Base-by-base conservation (phyloP, 1,140 invertebrate species). In the Macrosteles quadrilineatus region DNA sequence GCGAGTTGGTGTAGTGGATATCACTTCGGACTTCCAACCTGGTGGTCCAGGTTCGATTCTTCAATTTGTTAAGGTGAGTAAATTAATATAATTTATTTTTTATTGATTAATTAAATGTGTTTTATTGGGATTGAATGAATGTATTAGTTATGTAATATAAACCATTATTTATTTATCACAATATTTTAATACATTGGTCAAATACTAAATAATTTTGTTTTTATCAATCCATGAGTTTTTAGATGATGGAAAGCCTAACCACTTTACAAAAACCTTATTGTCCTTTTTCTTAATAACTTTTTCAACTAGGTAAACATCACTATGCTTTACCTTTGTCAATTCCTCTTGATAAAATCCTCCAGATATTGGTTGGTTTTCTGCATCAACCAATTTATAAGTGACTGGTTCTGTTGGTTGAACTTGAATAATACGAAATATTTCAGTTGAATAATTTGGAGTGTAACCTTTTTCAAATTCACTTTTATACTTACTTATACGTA, bases 301-400 rank as follows among this genome's bases (percentile, higher is more conserved):
- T 71, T 77, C 75, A 45, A 79, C 73, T 23, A 80, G 57, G 67
- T 79, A 77, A 62, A 77, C 71, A 68, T 80, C 71, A 27, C 69
- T 71, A 74, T 76, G 63, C 73, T 72, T 74, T n/a, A 71, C 68
- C 70, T 68, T 72, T 0, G 6, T 1, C 19, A 73, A 32, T 47
- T 70, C 72, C 31, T 71, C 57, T 1, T 45, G 14, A 53, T 73
- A 73, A 65, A 73, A 73, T 40, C n/a, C 23, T 21, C 68, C 69
- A 1, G n/a, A 4, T 2, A 73, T 70, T 21, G 19, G 19, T 14
- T 68, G 30, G 6, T 45, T 65, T 2, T 50, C 30, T 17, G 50
- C 47, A 45, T 73, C 72, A 43, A 30, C 12, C 4, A 73, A 27
- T 29, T 50, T 59, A 31, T 68, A 73, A 14, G 69, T 73, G 9